Evolutionary conservation across 2,888 invertebrate genomes (phyloP), one percentile per base, ranked within the genome.

Genomic region (Plagodis pulveraria): DNA sequence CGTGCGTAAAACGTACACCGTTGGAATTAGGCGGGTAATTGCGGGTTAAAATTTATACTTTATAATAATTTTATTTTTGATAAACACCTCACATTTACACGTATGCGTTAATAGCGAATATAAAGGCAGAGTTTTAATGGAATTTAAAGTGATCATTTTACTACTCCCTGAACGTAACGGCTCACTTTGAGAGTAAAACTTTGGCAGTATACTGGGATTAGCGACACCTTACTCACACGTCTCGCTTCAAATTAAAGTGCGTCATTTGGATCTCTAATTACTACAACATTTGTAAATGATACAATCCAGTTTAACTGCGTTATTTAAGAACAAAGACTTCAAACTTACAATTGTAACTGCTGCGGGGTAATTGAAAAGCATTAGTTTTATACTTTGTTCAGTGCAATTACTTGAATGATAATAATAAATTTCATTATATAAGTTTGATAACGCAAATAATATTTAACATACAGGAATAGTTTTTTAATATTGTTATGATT

Each of bases 121-220:
- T 46, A 50, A 54, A 35, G 36, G 42, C 45, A 10, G 12, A 32
- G 33, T 55, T 59, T 51, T 55, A 59, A 59, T 50, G 59, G 42
- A 44, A 12, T 59, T 59, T 59, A 47, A 51, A 55, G 55, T 46
- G 59, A 50, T 55, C 47, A 55, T 55, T 59, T 59, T 54, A 59
- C 54, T 38, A 34, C 54, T 54, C 46, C 7, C 10, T 34, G 50
- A 43, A 35, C 38, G 12, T 59, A 55, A 55, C 47, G 54, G 54
- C 11, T 47, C 43, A 41, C 42, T 53, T 50, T 53, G n/a, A 54
- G n/a, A 42, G 46, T 54, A 12, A 44, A 60, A 60, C 45, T 60
- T 60, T 40, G 6, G 60, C 49, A 40, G 49, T 60, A 56, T 56
- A 60, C 33, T 35, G 40, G 45, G 43, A 52, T 56, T 45, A 56